Percentiles rank a stretch among this genome's conserved stretches.
These are phyloP conservation scores for Motacilla tschutschensis DNA, from an alignment of 2,113 vertebrate species.

Conservation along the genomic window DNA sequence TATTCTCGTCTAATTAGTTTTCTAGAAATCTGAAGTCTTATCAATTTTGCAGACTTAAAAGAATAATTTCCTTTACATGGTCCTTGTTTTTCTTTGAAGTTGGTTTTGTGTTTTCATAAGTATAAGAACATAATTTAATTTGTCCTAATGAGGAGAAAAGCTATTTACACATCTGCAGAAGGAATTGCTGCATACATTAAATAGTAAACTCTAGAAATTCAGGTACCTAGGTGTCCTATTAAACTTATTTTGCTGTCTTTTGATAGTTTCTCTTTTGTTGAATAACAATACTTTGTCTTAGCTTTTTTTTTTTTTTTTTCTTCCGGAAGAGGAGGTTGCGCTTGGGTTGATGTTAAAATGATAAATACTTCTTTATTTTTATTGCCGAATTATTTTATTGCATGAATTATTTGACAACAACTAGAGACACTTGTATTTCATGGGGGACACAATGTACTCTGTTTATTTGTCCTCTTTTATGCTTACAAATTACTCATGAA, in stretches of 20 bases:
- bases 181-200: neutral
- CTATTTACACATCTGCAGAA: neutral
- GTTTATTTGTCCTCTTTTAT: neutral
- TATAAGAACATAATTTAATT: neutral
- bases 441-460: neutral
- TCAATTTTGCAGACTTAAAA: neutral
- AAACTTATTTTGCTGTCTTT: neutral
- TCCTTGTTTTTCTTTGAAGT: neutral
- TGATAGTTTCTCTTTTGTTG: neutral
- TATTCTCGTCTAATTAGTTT: neutral
- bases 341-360: neutral
- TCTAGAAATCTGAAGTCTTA: neutral
- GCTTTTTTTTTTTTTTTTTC: neutral
- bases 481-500: neutral
- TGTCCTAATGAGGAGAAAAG: neutral
- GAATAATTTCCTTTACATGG: neutral
- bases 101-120: neutral
- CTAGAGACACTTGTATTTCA: neutral
- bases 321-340: neutral
- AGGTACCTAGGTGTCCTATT: neutral
- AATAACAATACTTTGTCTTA: neutral
- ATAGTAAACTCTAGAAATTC: neutral
- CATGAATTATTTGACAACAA: neutral
- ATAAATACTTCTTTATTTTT: neutral
- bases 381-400: neutral